Evolutionary conservation across 2,888 invertebrate species (phyloP).

Genomic region (Linnaemya tessellans): DNA sequence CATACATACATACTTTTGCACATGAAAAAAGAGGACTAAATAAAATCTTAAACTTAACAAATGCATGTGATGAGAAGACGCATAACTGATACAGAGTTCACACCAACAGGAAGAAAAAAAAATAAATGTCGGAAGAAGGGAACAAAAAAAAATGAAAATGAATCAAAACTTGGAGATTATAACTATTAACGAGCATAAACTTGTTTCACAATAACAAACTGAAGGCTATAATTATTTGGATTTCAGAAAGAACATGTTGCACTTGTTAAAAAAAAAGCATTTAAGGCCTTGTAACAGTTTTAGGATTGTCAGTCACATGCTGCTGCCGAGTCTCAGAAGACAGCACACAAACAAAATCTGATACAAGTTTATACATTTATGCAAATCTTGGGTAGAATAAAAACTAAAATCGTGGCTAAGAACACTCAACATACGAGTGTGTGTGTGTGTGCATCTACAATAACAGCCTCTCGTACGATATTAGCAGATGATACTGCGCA

Average conservation of each 20-base stretch:
- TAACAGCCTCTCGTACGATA: conserved; percentile 31
- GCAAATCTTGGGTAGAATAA: conserved; percentile 54
- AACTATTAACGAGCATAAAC: background rate
- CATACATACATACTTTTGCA: too few species aligned
- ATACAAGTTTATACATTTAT: conserved; percentile 41
- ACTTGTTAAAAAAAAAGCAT: background rate
- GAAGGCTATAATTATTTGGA: background rate
- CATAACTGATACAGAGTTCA: background rate
- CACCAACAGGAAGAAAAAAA: background rate
- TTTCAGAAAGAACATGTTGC: background rate
- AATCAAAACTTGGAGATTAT: background rate
- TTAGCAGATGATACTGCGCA: conserved; percentile 41
- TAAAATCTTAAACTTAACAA: background rate
- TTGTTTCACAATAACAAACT: background rate
- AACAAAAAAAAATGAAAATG: background rate
- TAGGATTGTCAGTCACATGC: conserved; percentile 27
- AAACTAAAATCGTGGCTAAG: conserved; percentile 46
- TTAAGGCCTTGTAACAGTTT: conserved; percentile 23
- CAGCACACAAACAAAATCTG: conserved; percentile 25
- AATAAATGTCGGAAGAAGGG: background rate
- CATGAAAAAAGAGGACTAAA: conserved; percentile 1
- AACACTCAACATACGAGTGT: conserved; percentile 16
- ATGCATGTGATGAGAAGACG: background rate
- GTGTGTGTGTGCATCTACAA: background rate
- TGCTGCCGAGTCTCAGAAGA: background rate